Base-by-base conservation (phyloP, 2,888 invertebrate genomes). In the Eupithecia vulgata region DNA sequence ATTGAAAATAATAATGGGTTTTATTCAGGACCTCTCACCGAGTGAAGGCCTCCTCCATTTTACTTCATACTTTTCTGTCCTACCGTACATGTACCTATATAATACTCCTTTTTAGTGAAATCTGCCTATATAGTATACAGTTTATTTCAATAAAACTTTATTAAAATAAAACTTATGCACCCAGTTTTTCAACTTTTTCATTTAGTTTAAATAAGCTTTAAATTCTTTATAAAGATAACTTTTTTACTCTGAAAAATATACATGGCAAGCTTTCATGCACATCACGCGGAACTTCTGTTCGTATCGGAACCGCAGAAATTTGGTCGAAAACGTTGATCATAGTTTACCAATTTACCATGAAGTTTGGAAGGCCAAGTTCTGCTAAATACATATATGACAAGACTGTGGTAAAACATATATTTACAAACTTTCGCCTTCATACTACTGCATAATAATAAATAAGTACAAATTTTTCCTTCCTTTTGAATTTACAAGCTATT, bases 221-320 rank as follows among this genome's bases (percentile, higher is more conserved):
- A 61, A 69, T 66, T 2, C 40, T 69, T 8, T 45, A 45, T 40
- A 13, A 52, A 57, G 52, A 34, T 64, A 70, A n/a, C n/a, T n/a
- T n/a, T n/a, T 73, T 62, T 64, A n/a, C 40, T 61, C 21, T 21
- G 61, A 40, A 61, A 74, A 71, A 68, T 68, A 68, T 66, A 61
- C 37, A 34, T 65, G 67, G 8, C 25, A 57, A 70, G 48, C 64
- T 74, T 68, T 59, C 40, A 52, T 68, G 69, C 40, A 37, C 35
- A 66, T 25, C 25, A 57, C 21, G 12, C 15, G 30, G 21, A 15
- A 68, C 21, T 66, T 48, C 12, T n/a, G 57, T 52, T 74, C 35
- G 40, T 48, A 71, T 35, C 59, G 45, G 21, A 70, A 67, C 67
- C 64, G 62, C 62, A 70, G 34, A 57, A 67, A 68, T 71, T 67